Evolutionary conservation across 2,888 invertebrate species (phyloP).

Genomic region (Sialis fuliginosa): DNA sequence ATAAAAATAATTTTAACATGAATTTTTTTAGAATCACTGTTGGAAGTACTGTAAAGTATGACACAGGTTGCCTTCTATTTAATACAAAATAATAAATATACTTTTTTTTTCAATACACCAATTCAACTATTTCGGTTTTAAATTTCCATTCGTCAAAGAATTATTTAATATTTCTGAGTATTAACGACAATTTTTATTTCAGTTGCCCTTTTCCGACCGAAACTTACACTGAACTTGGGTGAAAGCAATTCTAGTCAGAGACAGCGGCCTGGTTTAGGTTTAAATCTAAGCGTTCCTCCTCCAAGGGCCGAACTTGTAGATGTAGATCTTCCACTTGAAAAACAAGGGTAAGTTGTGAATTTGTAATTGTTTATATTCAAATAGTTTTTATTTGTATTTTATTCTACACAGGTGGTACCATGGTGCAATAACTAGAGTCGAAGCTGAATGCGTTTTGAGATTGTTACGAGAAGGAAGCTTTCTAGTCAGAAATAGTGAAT

Average conservation of each 20-base stretch:
- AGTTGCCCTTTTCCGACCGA: conserved; percentile 40
- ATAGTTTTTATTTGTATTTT: conserved; percentile 4
- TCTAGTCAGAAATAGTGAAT: conserved; percentile 85
- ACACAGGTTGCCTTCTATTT: too few relatives aligned
- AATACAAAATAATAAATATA: too few relatives aligned
- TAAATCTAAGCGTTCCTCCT: conserved; percentile 28
- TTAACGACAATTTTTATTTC: conserved; percentile 2
- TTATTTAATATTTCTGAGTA: not conserved
- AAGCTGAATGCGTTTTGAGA: conserved; percentile 77
- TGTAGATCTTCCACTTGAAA: conserved; percentile 61
- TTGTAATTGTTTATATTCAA: not conserved
- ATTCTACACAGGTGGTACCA: conserved; percentile 69
- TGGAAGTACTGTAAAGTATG: too few relatives aligned
- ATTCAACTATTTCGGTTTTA: not conserved
- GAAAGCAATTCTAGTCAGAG: conserved; percentile 22
- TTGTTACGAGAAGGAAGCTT: conserved; percentile 81
- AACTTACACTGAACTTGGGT: conserved; percentile 57
- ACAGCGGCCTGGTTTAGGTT: conserved; percentile 26
- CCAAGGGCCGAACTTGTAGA: conserved; percentile 57
- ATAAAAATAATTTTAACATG: too few relatives aligned
- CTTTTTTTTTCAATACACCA: not conserved
- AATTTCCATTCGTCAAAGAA: not conserved
- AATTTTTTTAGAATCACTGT: too few relatives aligned
- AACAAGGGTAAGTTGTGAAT: conserved; percentile 57
- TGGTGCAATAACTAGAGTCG: conserved; percentile 76